Base-by-base conservation (phyloP, 92 coral and sea anemone genomes). In the Chrysogorgia sp. region DNA sequence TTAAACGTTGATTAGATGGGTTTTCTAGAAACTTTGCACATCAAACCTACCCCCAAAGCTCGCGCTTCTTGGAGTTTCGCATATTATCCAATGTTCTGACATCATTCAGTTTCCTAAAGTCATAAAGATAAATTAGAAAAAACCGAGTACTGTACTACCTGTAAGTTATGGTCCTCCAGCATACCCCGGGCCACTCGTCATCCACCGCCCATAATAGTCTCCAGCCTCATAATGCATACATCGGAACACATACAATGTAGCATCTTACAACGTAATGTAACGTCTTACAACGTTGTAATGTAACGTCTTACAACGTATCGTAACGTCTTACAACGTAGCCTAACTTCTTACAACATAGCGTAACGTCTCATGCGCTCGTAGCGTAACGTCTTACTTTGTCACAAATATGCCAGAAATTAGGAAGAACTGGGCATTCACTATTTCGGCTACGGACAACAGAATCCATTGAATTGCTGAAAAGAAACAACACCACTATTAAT, bases 381-480 rank as follows among this genome's bases (percentile, higher is more conserved):
- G n/a, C n/a, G 3, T 22, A 40, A 17, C 14, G 57, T 17, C 66
- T 34, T 63, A 92, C 97, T 92, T 92, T 62, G 90, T 81, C 29
- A 92, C 91, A 25, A 86, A 56, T 65, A 90, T 35, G 23, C 97
- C 97, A 19, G 97, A 70, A 22, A 84, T 74, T 77, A 92, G 81
- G 62, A 90, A 92, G 22, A 86, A 81, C 78, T 92, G 97, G 15
- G 86, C 91, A 82, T 90, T 80, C 25, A 90, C 30, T 59, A 93
- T 81, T 74, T 93, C 97, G 43, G 82, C 70, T 2, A 82, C 19
- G 12, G 97, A 88, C 77, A 90, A 79, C 0, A 93, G 76, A 50
- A 93, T 64, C 97, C 97, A 93, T 49, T 93, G 96, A 33, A 89
- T 92, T 75, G 92, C 96, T 90, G 78, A 17, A 45, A 77, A 74